These are phyloP conservation scores for Zophobas atratus DNA, from an alignment of 1,140 invertebrate genomes.

Conservation along the genomic window DNA sequence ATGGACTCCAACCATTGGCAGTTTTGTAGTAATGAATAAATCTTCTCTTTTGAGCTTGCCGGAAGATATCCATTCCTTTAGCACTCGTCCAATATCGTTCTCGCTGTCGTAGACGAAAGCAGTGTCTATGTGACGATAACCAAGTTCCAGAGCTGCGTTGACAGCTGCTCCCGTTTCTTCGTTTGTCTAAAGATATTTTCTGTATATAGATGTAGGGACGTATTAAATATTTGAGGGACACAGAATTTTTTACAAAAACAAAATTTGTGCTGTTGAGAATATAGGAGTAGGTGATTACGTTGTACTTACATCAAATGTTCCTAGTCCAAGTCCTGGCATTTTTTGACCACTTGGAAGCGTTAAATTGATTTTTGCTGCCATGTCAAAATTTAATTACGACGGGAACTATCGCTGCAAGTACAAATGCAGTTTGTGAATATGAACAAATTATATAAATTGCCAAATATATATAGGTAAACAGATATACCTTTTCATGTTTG, in stretches of 20 bases:
- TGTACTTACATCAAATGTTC: conserved; percentile 69
- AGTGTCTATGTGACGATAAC: conserved; percentile 82
- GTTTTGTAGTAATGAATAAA: conserved; percentile 87
- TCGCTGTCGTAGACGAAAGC: conserved; percentile 86
- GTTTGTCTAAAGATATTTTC: conserved; percentile 71
- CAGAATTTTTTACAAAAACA: too few species aligned
- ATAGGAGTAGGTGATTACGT: too few species aligned
- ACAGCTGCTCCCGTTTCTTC: conserved; percentile 79
- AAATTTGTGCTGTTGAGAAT: too few species aligned
- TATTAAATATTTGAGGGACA: too few species aligned
- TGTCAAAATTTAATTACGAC: background rate
- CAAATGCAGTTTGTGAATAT: too few species aligned
- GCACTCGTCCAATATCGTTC: conserved; percentile 80
- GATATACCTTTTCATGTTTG: too few species aligned
- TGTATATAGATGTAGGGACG: conserved; percentile 55
- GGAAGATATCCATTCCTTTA: conserved; percentile 81
- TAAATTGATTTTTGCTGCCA: conserved; percentile 52
- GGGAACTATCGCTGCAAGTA: too few species aligned
- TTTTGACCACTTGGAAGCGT: conserved; percentile 67
- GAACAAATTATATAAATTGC: too few species aligned
- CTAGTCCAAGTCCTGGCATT: conserved; percentile 77
- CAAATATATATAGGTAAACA: too few species aligned
- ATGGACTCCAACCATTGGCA: conserved; percentile 70
- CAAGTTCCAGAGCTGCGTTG: conserved; percentile 74
- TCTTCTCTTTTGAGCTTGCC: conserved; percentile 82